Evolutionary conservation across 2,797 vertebrate genomes (phyloP), one percentile per base, ranked within the genome.

Genomic region (Notamacropus eugenii): DNA sequence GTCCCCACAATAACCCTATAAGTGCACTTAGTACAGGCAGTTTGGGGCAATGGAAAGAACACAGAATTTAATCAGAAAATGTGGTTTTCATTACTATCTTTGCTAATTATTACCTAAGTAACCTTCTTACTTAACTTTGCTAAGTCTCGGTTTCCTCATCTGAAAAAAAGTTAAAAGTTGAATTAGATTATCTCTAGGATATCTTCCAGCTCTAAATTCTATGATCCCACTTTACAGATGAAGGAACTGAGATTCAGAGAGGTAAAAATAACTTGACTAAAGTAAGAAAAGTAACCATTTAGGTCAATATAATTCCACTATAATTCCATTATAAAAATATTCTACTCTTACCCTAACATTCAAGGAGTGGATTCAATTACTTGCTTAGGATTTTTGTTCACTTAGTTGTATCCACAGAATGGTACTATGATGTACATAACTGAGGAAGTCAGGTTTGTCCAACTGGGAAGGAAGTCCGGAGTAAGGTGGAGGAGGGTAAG

Each of bases 91-190:
- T 40, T 62, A 92, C 74, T 27, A 22, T 96, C 13, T 92, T 91
- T 24, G 58, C 31, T 0, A 54, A 28, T 95, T 90, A 58, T 50
- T 96, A n/a, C 54, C 9, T 31, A 27, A 54, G 19, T 95, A 28
- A 96, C n/a, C 55, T 96, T 92, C 55, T 96, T 91, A 93, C 58
- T 54, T 95, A 93, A 93, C 62, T 92, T 94, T 57, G 92, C 93
- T 82, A 58, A 94, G 5, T 55, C 56, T 97, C 55, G 93, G 62
- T 92, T 93, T 90, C n/a, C 74, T 92, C 92, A 91, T 93, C 92
- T 93, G 58, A 92, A 90, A 93, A 95, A 59, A 67, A 82, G 46
- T 24, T 24, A 46, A 46, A 87, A 87, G 9, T 87, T 87, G 9
- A 87, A 87, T 87, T 46, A 87, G 74, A 87, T 87, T 87, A 27